Evolutionary conservation across 2,113 vertebrate species (phyloP), one percentile per base, ranked within the genome.

Genomic region (Podilymbus podiceps): DNA sequence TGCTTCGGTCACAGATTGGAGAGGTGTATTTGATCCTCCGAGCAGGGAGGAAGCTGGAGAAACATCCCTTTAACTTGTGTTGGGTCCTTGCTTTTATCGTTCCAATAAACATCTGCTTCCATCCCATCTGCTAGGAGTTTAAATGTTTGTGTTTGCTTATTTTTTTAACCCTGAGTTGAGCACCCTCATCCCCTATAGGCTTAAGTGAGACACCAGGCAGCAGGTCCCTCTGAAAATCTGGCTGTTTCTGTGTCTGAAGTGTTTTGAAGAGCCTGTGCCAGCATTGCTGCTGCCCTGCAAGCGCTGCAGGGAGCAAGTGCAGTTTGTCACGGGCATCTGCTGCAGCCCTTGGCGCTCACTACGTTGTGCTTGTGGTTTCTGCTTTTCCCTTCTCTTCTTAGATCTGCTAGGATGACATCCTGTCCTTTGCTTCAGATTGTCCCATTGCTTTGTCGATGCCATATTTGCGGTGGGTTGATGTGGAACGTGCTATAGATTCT

Each of bases 1-100:
- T 93, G 72, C 46, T 0, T 1, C 1, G 15, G 44, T 33, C 3
- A 0, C 50, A 68, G 24, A 63, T 31, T 24, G 3, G 3, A 40
- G 50, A 21, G 2, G 10, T 60, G 46, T 2, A 16, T 79, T 76
- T 84, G 78, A 33, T 58, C 28, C 77, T 87, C 52, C 1, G 4
- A 69, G 66, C 3, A 2, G 17, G 33, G 42, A 73, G 55, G 69
- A 87, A 89, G 44, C 69, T 72, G 79, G 49, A 92, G 86, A 33
- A 94, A 23, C 0, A 0, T 93, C 35, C 27, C 30, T 92, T 92
- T 58, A 75, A 49, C 28, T 72, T 47, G 11, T 10, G 15, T 27
- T 85, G 50, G 40, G 17, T 60, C 83, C 63, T 91, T 89, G 63
- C 5, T 76, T 92, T 72, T 87, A n/a, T 58, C 0, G 0, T 90